Evolutionary conservation across 2,113 vertebrate species (phyloP), one percentile per base, ranked within the genome.

Genomic region (Phainopepla nitens): DNA sequence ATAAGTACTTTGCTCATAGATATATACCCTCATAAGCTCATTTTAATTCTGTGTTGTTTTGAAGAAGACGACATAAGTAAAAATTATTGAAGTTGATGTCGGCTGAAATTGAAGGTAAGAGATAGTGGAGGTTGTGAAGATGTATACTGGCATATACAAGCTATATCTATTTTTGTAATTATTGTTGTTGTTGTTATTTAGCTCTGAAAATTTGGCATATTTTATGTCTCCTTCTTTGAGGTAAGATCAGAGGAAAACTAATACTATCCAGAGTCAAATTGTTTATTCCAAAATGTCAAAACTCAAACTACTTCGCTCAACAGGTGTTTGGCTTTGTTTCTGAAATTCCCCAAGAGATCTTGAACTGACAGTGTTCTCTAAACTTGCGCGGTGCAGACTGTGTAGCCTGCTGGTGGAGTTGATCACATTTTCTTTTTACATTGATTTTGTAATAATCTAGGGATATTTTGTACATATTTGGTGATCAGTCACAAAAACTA

Each of bases 361-460:
- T 36, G 23, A 76, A 10, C 16, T 49, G 6, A 5, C 53, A 54
- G 5, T 22, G 5, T 61, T 66, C 68, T 57, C 31, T 71, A 19
- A 70, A 65, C 16, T 75, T 47, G 8, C 23, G 69, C 0, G 1
- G 19, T 0, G 0, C 7, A 69, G 29, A 50, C 3, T 50, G 5
- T 22, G n/a, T 64, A 76, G 35, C 28, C 9, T 15, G 13, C 16
- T 50, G 24, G 4, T 12, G 11, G 7, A 89, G 25, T 0, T 62
- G 13, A 51, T 33, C 3, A 33, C 9, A 3, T 5, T 60, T 54
- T 31, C 23, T 80, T 83, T 76, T 22, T 51, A 28, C 3, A 33
- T 4, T 41, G 31, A 23, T 86, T 82, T 58, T 86, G 8, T 14
- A 51, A 28, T 47, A 27, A 70, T 10, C 3, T 56, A 17, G 33